A percentile compares a stretch with the other conserved stretches of the same genome.
These are phyloP conservation scores for Aleiodes testaceus DNA, from an alignment of 2,888 invertebrate genomes.

Conservation along the genomic window DNA sequence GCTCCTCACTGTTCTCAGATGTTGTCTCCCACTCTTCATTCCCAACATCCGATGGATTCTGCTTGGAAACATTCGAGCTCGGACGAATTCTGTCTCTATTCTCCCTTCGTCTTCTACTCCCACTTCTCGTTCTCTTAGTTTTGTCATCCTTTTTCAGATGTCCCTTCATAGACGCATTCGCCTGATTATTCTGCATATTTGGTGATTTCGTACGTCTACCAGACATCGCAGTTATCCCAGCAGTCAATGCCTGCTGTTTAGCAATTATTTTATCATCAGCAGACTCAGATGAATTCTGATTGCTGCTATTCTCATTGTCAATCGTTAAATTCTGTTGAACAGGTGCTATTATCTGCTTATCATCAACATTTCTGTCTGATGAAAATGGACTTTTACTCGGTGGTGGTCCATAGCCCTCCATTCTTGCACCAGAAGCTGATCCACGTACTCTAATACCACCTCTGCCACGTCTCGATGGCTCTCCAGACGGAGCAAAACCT, in stretches of 20 bases:
- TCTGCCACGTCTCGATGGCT: slow-evolving; percentile 90
- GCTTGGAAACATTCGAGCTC: slow-evolving; percentile 61
- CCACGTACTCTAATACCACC: slow-evolving; percentile 76
- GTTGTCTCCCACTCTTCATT: slow-evolving; percentile 87
- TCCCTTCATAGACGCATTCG: slow-evolving; percentile 51
- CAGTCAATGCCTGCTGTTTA: slow-evolving; percentile 80
- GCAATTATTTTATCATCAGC: slow-evolving; percentile 80
- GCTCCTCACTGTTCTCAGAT: slow-evolving; percentile 85
- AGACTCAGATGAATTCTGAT: slow-evolving; percentile 65
- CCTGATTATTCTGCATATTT: slow-evolving; percentile 58
- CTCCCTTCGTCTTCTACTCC: slow-evolving; percentile 69
- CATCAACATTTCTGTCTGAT: slow-evolving; percentile 62
- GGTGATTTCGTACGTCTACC: slow-evolving; percentile 72
- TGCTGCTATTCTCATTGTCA: slow-evolving; percentile 64
- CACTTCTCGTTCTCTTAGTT: slow-evolving; percentile 67
- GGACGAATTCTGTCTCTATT: slow-evolving; percentile 64
- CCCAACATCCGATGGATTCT: slow-evolving; percentile 72
- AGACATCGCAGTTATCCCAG: slow-evolving; percentile 80
- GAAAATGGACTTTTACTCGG: slow-evolving; percentile 85
- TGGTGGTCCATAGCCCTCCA: slow-evolving; percentile 87
- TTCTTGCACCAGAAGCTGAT: slow-evolving; percentile 76
- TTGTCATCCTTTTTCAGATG: slow-evolving; percentile 64
- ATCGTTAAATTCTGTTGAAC: slow-evolving; percentile 58
- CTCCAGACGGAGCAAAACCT: slow-evolving; percentile 90
- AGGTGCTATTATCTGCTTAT: slow-evolving; percentile 59